Percentiles rank a stretch among this genome's conserved stretches.
phyloP scores from a whole-genome alignment of 2,113 vertebrate genomes.

The Cygnus buccinator region DNA sequence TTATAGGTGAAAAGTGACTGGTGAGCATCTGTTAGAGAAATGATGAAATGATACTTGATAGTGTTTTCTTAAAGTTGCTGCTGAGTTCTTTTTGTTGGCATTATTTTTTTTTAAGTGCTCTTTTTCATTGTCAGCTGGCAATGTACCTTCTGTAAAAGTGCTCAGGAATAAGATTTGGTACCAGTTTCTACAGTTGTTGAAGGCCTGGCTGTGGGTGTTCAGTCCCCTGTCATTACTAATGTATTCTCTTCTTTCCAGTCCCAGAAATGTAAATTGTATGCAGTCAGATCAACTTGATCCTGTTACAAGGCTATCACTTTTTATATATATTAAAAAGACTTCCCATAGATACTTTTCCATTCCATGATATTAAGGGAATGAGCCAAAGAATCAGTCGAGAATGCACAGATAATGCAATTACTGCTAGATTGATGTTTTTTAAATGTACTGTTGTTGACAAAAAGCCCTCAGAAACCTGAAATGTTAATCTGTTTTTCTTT shows the following conservation, averaged over 20 bases:
- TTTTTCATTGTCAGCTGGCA: background rate
- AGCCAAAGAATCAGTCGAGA: slow-evolving; percentile 17
- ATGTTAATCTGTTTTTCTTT: slow-evolving; percentile 71
- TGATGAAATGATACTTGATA: background rate
- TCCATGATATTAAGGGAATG: slow-evolving; percentile 3
- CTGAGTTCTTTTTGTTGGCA: background rate
- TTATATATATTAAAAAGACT: background rate
- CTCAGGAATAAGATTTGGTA: background rate
- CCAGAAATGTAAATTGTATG: background rate
- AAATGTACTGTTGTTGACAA: slow-evolving; percentile 68
- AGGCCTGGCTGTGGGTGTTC: background rate
- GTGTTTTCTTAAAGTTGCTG: slow-evolving; percentile 17
- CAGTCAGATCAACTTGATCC: background rate
- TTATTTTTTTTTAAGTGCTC: background rate
- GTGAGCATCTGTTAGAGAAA: background rate
- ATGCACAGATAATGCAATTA: slow-evolving; percentile 66
- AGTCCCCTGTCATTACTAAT: background rate
- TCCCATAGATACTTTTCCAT: background rate
- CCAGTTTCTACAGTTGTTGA: background rate
- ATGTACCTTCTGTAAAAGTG: background rate
- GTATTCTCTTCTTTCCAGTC: background rate
- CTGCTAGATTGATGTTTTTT: slow-evolving; percentile 60
- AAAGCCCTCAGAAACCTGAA: slow-evolving; percentile 71
- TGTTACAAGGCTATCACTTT: background rate
- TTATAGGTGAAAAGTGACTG: slow-evolving; percentile 34